phyloP scores from a whole-genome alignment of 2,113 vertebrate species.

The Collichthys lucidus region DNA sequence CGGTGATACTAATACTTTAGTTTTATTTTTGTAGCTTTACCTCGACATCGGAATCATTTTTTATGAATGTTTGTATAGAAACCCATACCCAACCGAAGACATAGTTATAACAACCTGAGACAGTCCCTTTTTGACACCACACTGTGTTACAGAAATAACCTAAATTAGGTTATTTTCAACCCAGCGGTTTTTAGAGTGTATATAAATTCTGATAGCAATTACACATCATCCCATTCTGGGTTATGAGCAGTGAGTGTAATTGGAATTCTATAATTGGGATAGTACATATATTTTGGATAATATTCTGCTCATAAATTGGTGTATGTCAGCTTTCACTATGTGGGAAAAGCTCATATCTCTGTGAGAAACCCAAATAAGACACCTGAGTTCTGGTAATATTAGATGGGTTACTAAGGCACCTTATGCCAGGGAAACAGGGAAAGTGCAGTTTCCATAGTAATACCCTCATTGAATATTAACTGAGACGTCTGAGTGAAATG shows the following conservation, averaged over 20 bases:
- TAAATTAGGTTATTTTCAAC: no score
- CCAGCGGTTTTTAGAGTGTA: background rate
- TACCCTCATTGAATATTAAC: background rate
- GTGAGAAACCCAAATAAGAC: slow-evolving; percentile 33
- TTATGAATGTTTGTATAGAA: no score
- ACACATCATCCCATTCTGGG: background rate
- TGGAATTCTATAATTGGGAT: slow-evolving; percentile 10
- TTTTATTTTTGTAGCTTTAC: no score
- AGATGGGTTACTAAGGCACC: slow-evolving; percentile 41
- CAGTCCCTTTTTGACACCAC: no score
- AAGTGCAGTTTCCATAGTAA: slow-evolving; percentile 58
- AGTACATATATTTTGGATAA: background rate
- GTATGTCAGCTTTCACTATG: background rate
- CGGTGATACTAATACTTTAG: no score
- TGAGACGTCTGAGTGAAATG: background rate
- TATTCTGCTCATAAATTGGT: background rate
- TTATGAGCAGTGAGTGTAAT: background rate
- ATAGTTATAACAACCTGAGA: no score
- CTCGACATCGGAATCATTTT: no score
- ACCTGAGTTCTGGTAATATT: slow-evolving; percentile 39
- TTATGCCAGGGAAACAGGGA: slow-evolving; percentile 10
- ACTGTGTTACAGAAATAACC: no score
- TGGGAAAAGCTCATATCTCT: slow-evolving; percentile 3
- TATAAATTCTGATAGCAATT: background rate
- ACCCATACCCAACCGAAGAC: no score